phyloP scores from a whole-genome alignment of 2,797 vertebrate species.

The Myripristis murdjan region DNA sequence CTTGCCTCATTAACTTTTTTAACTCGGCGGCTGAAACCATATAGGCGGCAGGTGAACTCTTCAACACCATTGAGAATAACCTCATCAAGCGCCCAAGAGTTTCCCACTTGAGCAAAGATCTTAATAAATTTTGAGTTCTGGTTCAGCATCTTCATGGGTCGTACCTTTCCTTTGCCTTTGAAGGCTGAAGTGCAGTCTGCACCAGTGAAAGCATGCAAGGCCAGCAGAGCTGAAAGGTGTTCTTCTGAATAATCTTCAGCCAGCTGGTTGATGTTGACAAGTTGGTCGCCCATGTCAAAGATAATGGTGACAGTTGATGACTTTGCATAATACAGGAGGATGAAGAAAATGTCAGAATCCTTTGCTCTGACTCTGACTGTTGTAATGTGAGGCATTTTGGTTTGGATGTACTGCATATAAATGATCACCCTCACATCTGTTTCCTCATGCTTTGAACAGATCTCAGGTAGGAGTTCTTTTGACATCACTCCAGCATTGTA shows the following conservation, averaged over 20 bases:
- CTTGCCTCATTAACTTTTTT: no score
- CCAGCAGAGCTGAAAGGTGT: slow-evolving; percentile 1
- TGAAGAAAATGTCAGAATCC: neutral
- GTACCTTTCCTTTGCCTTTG: slow-evolving; percentile 1
- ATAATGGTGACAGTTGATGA: slow-evolving; percentile 1
- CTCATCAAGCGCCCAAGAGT: no score
- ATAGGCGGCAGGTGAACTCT: no score
- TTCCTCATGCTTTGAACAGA: neutral
- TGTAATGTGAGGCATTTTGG: neutral
- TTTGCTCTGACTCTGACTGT: neutral
- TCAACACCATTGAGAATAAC: no score
- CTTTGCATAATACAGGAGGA: neutral
- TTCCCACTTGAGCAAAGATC: no score
- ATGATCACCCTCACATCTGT: neutral
- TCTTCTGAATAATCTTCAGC: neutral
- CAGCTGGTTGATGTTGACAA: neutral
- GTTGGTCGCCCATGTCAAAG: slow-evolving; percentile 6
- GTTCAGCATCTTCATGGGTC: neutral
- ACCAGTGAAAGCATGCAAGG: slow-evolving; percentile 1
- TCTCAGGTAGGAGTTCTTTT: neutral
- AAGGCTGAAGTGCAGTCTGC: slow-evolving; percentile 5
- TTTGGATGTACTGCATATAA: neutral
- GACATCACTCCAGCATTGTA: neutral
- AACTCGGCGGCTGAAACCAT: no score
- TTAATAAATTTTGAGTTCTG: neutral